A percentile compares a stretch with the other conserved stretches of the same genome.
Evolutionary conservation across 1,140 invertebrate species (phyloP).

Genomic region (Drosophila parabipectinata): DNA sequence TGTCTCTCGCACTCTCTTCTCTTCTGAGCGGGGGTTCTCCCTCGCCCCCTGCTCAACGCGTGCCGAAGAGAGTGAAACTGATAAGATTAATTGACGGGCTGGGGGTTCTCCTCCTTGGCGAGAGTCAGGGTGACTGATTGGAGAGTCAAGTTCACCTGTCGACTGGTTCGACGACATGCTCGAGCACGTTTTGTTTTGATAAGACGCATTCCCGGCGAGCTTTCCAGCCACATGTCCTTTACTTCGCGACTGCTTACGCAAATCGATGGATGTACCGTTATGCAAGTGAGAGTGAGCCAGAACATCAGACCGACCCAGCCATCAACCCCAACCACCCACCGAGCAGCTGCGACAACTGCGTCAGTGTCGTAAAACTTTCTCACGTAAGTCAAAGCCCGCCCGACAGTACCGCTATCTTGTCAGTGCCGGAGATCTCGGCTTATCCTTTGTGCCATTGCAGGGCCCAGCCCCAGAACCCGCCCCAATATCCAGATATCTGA

Average conservation of each 20-base stretch:
- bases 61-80: conserved; percentile 11
- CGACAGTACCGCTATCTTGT: conserved; percentile 50
- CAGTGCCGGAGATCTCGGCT: conserved; percentile 30
- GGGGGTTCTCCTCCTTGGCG: conserved; percentile 2
- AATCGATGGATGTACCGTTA: conserved; percentile 57
- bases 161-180: conserved; percentile 36
- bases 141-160: conserved; percentile 30
- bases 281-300: conserved; percentile 13
- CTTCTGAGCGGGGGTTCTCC: background rate
- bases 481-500: background rate
- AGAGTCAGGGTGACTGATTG: conserved; percentile 36
- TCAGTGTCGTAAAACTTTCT: conserved; percentile 76
- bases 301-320: conserved; percentile 3
- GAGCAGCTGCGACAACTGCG: conserved; percentile 51
- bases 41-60: conserved; percentile 4
- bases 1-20: background rate
- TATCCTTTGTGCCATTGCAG: conserved; percentile 29
- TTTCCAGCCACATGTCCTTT: conserved; percentile 29
- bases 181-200: conserved; percentile 65
- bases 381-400: conserved; percentile 71
- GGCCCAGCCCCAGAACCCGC: background rate
- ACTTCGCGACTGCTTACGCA: conserved; percentile 60
- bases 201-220: conserved; percentile 31
- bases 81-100: conserved; percentile 37
- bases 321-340: conserved; percentile 10